A percentile compares a stretch with the other conserved stretches of the same genome.
These are phyloP conservation scores for Mellivora capensis DNA, from an alignment of 2,113 vertebrate species.

Conservation along the genomic window DNA sequence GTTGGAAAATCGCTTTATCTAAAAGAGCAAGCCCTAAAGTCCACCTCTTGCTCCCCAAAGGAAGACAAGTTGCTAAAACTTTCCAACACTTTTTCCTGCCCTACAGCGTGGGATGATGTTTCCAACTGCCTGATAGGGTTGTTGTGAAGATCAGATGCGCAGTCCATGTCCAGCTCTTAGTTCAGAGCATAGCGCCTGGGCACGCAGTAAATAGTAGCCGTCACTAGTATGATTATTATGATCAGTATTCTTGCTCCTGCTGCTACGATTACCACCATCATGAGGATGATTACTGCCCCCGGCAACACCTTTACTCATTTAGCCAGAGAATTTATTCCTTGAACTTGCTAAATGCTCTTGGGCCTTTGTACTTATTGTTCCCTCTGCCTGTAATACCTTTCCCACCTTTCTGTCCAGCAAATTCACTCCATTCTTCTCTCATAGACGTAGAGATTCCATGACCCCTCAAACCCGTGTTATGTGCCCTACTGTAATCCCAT, in stretches of 20 bases:
- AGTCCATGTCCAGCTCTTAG: background rate
- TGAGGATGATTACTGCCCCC: background rate
- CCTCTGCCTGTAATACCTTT: background rate
- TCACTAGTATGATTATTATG: background rate
- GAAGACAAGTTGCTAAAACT: background rate
- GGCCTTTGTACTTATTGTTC: background rate
- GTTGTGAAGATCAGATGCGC: background rate
- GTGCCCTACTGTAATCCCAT: background rate
- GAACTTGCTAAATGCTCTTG: slow-evolving; percentile 7
- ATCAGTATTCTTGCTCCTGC: background rate
- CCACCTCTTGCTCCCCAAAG: background rate
- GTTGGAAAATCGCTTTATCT: background rate
- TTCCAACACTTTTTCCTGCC: background rate
- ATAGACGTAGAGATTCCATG: background rate
- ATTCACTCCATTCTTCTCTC: background rate
- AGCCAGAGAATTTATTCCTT: background rate
- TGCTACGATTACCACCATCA: background rate
- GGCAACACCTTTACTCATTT: background rate
- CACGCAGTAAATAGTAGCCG: background rate
- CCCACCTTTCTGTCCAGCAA: background rate
- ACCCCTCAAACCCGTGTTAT: background rate
- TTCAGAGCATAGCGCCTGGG: background rate
- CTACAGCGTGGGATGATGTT: background rate
- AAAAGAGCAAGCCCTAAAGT: background rate
- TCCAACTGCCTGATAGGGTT: background rate